These are phyloP conservation scores for Diadromus collaris DNA, from an alignment of 2,888 invertebrate genomes.

Conservation along the genomic window DNA sequence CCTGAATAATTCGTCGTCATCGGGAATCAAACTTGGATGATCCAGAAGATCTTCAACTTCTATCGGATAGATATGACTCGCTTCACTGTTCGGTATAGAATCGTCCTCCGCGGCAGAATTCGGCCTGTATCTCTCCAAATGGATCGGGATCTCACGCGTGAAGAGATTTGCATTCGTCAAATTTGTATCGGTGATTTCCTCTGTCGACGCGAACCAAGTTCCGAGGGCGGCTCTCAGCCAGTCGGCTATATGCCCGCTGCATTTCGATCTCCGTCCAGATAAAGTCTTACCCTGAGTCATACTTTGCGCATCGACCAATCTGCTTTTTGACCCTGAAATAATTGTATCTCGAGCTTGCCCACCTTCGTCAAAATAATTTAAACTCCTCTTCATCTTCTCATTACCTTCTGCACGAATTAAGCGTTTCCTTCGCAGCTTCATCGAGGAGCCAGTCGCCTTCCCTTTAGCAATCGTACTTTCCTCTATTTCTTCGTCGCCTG, in stretches of 20 bases:
- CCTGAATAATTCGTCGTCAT: constrained; percentile 32
- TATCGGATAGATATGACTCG: not conserved
- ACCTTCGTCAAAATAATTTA: not conserved
- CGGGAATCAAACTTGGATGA: not conserved
- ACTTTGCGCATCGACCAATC: not conserved
- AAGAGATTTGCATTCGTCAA: constrained; percentile 56
- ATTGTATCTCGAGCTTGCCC: not conserved
- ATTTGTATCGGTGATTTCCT: constrained; percentile 36
- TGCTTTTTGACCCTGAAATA: not conserved
- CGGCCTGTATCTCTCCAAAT: constrained; percentile 33
- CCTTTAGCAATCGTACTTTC: not conserved
- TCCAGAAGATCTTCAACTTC: not conserved
- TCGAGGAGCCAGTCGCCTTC: not conserved
- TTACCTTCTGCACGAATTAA: not conserved
- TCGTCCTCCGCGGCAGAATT: constrained; percentile 20
- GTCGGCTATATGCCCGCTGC: constrained; percentile 53
- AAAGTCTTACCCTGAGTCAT: not conserved
- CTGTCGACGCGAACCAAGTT: constrained; percentile 56
- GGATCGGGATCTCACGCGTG: constrained; percentile 43
- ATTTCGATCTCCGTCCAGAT: constrained; percentile 6
- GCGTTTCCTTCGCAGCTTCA: not conserved
- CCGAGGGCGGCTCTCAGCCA: constrained; percentile 57
- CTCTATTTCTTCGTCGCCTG: not conserved
- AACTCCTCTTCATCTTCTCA: constrained; percentile 32
- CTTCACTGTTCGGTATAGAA: not conserved